Base-by-base conservation (phyloP, 1,140 invertebrate species). In the Nymphalis io region DNA sequence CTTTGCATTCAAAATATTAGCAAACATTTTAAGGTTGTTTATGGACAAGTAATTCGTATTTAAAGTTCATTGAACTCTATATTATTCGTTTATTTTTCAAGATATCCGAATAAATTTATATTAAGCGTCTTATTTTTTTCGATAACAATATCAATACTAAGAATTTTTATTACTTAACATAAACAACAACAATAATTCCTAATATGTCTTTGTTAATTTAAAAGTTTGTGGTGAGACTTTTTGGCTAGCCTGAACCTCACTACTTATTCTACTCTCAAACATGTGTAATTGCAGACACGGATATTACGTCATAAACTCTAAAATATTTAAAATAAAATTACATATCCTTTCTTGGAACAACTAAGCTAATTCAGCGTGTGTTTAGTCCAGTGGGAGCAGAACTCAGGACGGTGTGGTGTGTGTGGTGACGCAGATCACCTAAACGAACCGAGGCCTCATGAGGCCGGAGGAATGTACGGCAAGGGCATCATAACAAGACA, bases 341-440 rank as follows among this genome's bases (percentile, higher is more conserved):
- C 23, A 2, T 27, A 2, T 27, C 3, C 23, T 33, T 8, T 0
- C 10, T 33, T 33, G 27, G 27, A 8, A 1, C 27, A 27, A n/a
- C 16, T 65, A 61, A 61, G 57, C 62, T 79, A 73, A 80, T 59
- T 48, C 53, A 70, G 72, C 70, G 75, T 80, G 68, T 73, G 76
- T 89, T 70, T 83, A 96, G 96, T 96, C 39, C 97, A 98, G 86
- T 98, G 96, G 95, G 93, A 95, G 72, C 94, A 96, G 82, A 98
- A 98, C 86, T 87, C 93, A 10, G 98, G 97, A 0, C 94, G 94
- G 72, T 98, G 98, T 81, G 98, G 98, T 0, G 92, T 97, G 16
- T 98, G 97, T 83, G 98, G 98, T 0, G 98, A 98, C 89, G 93
- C 96, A 4, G 96, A 94, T 80, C 94, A 96, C 62, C 84, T 95